Base-by-base conservation (phyloP, 2,888 invertebrate genomes). In the Loripinus fragilis region DNA sequence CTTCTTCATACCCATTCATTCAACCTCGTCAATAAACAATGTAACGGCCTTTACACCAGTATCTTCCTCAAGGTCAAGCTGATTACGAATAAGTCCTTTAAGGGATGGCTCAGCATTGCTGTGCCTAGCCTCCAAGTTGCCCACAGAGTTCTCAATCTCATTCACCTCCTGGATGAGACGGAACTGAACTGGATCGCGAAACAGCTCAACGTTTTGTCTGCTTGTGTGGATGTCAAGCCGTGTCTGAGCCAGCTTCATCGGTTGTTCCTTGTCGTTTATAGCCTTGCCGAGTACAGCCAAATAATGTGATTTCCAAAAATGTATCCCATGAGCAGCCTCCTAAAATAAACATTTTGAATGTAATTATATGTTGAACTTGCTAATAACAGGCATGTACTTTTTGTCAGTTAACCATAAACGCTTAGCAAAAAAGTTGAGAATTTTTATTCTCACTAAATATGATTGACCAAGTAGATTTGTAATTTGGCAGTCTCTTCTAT, bases 11-110 rank as follows among this genome's bases (percentile, higher is more conserved):
- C 93, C 93, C 91, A 93, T 90, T 91, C 98, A 98, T 91, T 98
- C 97, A 0, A 98, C 97, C 93, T 98, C 98, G 92, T 98, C 98
- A 89, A 98, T 97, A 94, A 97, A 97, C 87, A 98, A 94, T 0
- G 97, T 96, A 91, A 98, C 98, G 83, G 96, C 96, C 94, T 98
- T 98, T 28, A 98, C 95, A 89, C 97, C 97, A 81, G 98, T 97
- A 89, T 98, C 98, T 91, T 98, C 98, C 93, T 98, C 98, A 81
- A 98, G 94, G 91, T 97, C 96, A 71, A 98, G 95, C 94, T 98
- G 97, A 1, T 96, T 96, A 91, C 97, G 97, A 72, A 97, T 94
- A 74, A 98, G 95, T 91, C 96, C 97, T 35, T 98, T 95, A 81
- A 98, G 89, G n/a, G 93, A 92, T 48, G 85, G 85, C 75, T 91